Base-by-base conservation (phyloP, 2,113 vertebrate genomes). In the Verasper variegatus region DNA sequence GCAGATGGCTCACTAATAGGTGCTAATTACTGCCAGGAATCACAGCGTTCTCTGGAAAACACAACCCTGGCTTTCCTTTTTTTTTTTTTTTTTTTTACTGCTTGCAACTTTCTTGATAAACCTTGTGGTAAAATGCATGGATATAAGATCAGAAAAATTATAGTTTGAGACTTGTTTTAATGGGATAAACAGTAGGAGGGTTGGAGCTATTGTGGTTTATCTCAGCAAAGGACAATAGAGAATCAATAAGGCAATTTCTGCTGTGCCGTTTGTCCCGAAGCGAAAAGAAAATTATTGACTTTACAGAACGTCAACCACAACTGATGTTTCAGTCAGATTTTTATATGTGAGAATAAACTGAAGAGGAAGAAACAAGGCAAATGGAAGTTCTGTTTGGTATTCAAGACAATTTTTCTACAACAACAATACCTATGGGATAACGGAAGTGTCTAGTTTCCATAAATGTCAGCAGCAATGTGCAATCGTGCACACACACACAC, bases 1-100 rank as follows among this genome's bases (percentile, higher is more conserved):
- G 82, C 92, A 93, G 92, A 93, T 92, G 92, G 90, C 76, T 81
- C 68, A 75, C 59, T 91, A 86, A 91, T 87, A 84, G 83, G 84
- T 88, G 80, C 78, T 89, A 90, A 89, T 91, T 88, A 87, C 75
- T 77, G 77, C 83, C 85, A 92, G 64, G 76, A 89, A 86, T 80
- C 75, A 68, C 31, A 31, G 55, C 26, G 56, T 71, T 85, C 20
- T 63, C 51, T 65, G 56, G 80, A 68, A 75, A 78, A 79, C 20
- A 73, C 24, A 42, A 87, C 71, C 65, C 52, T 82, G 24, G 3
- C 63, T 61, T 31, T 6, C 31, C 31, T 7, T 31, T 40, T 71
- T 55, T n/a, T 12, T 23, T 21, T 52, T 55, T 55, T 12, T 12
- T 23, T 21, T 52, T 55, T 55, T 12, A 23, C 6, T 21, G 18